Evolutionary conservation across 2,888 invertebrate genomes (phyloP), one percentile per base, ranked within the genome.

Genomic region (Parochlus steinenii): DNA sequence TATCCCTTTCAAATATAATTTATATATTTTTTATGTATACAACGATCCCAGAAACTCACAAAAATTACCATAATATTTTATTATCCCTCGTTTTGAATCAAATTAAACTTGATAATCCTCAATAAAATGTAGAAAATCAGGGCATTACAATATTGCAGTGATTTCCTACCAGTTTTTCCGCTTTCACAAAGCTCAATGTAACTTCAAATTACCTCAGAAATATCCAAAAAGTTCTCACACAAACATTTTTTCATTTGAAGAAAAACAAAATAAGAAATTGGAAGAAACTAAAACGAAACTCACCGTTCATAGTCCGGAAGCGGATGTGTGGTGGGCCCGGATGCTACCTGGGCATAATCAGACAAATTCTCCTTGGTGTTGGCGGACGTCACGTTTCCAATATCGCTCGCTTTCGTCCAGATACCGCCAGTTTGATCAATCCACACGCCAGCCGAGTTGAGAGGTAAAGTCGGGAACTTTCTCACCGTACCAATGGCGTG

Each of bases 401-500:
- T 23, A 18, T 34, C 34, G 6, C 28, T 34, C 36, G 56, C 53
- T 48, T 58, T 59, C 49, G 58, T 52, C 58, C 58, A 58, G 45
- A 58, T 54, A 39, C 59, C 58, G 39, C 58, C 58, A 38, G 53
- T 54, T 31, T 59, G 59, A 56, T 58, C 58, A 48, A 58, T 58
- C 59, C 59, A 59, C 12, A 39, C 50, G 10, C 56, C 56, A 37
- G 49, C 55, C 29, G 53, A 49, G 47, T 56, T 59, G 46, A 59
- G 48, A 39, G 59, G 59, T 40, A 58, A 46, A 37, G 59, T 58
- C 43, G 58, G 59, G 46, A 59, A 58, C 49, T 58, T 58, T 50
- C 59, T 52, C 46, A 58, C 57, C 45, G 58, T 55, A 44, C 59
- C 58, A 48, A 58, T 59, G 52, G 59, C 56, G 55, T 58, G 58